Percentiles rank a stretch among this genome's conserved stretches.
Conservation (phyloP, 2,797 vertebrate species). For the Carapus acus region DNA sequence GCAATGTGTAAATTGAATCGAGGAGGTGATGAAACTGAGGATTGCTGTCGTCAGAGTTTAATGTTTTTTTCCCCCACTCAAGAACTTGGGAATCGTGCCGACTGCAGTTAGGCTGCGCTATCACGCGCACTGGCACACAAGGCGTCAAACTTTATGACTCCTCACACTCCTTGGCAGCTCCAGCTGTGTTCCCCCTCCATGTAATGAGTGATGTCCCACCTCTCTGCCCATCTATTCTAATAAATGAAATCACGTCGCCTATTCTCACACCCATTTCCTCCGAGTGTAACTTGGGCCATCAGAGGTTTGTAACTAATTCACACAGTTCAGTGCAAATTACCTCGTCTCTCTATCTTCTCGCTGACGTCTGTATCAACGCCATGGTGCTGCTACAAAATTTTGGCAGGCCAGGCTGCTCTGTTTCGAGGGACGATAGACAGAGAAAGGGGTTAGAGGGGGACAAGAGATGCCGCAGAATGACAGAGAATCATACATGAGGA, state of each 20-base stretch:
- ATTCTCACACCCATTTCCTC: constrained; percentile 54
- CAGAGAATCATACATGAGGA: constrained; percentile 5
- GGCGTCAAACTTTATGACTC: constrained; percentile 43
- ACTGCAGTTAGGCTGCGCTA: constrained; percentile 43
- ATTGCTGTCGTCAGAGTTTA: no score
- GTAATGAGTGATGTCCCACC: constrained; percentile 47
- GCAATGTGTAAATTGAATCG: no score
- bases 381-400: constrained; percentile 13
- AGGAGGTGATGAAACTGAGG: no score
- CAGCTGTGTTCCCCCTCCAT: constrained; percentile 34
- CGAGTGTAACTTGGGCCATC: constrained; percentile 43
- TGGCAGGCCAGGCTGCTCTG: constrained; percentile 27
- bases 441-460: no score
- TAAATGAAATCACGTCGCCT: constrained; percentile 53
- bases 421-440: constrained; percentile 30
- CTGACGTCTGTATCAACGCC: constrained; percentile 50
- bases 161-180: constrained; percentile 46
- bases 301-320: constrained; percentile 37
- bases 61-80: no score
- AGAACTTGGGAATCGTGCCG: constrained; percentile 36
- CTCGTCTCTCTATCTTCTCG: constrained; percentile 33
- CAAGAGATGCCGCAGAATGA: constrained; percentile 20
- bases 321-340: constrained; percentile 51
- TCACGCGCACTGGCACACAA: constrained; percentile 30
- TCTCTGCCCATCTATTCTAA: constrained; percentile 36